Evolutionary conservation across 2,797 vertebrate genomes (phyloP).

Genomic region (Danio choprae): DNA sequence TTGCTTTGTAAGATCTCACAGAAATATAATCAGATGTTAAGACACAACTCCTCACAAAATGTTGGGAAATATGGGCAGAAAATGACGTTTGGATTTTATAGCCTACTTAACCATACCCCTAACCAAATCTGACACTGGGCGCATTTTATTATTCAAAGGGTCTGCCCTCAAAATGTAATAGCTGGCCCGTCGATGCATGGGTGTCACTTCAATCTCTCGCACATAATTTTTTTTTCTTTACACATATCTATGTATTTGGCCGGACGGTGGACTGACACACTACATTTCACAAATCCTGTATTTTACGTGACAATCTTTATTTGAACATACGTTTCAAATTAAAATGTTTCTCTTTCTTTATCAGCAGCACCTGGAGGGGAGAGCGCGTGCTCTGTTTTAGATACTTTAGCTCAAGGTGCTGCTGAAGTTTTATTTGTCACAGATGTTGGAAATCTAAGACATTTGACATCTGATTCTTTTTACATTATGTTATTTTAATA

Average conservation of each 20-base stretch:
- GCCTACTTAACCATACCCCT: too few relatives aligned
- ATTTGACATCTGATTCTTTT: slow-evolving; percentile 63
- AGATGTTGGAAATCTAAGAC: slow-evolving; percentile 69
- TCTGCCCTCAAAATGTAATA: slow-evolving; percentile 26
- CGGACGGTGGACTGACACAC: slow-evolving; percentile 28
- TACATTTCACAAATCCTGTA: slow-evolving; percentile 50
- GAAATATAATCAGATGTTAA: background rate
- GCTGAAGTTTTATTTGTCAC: slow-evolving; percentile 68
- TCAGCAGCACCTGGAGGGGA: slow-evolving; percentile 69
- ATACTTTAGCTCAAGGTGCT: slow-evolving; percentile 67
- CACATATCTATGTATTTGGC: slow-evolving; percentile 12
- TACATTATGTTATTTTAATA: slow-evolving; percentile 61
- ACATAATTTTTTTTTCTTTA: background rate
- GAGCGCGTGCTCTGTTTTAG: slow-evolving; percentile 57
- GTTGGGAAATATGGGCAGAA: background rate
- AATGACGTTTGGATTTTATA: background rate
- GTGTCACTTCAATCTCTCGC: background rate
- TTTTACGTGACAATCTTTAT: slow-evolving; percentile 61
- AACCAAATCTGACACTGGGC: background rate
- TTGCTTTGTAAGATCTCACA: background rate
- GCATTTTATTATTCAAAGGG: slow-evolving; percentile 28
- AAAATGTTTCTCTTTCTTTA: slow-evolving; percentile 65
- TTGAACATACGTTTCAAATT: slow-evolving; percentile 65
- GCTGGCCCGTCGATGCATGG: background rate
- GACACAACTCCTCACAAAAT: background rate